A percentile compares a stretch with the other conserved stretches of the same genome.
Conservation (phyloP, 2,113 vertebrate genomes). For the Dromaius novaehollandiae region DNA sequence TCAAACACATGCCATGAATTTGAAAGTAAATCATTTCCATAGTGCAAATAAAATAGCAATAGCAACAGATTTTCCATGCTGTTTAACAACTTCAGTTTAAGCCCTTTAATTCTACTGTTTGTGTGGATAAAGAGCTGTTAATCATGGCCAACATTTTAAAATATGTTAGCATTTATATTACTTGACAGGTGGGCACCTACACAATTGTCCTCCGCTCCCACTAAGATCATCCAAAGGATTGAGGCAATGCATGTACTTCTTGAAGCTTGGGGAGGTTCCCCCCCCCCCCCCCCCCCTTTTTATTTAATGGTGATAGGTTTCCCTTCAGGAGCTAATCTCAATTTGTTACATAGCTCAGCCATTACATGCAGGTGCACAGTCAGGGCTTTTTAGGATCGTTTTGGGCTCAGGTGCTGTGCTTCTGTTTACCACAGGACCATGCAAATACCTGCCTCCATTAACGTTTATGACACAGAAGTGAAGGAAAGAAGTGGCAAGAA, state of each 20-base stretch:
- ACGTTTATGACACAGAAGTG: background rate
- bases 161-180: background rate
- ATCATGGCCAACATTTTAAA: background rate
- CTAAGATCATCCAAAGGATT: background rate
- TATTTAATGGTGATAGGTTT: background rate
- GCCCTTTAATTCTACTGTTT: background rate
- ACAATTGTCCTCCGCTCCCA: background rate
- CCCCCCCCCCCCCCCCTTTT: no score
- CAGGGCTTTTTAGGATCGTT: background rate
- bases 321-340: background rate
- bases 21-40: background rate
- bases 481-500: background rate
- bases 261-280: background rate
- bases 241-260: background rate
- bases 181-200: background rate
- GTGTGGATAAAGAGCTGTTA: background rate
- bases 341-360: background rate
- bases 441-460: rapidly evolving
- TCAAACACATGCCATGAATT: background rate
- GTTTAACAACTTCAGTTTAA: background rate
- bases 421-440: background rate
- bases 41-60: background rate
- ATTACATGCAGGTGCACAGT: rapidly evolving
- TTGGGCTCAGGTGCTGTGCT: background rate
- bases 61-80: background rate